These are phyloP conservation scores for Anableps anableps DNA, from an alignment of 2,797 vertebrate genomes.

Conservation along the genomic window DNA sequence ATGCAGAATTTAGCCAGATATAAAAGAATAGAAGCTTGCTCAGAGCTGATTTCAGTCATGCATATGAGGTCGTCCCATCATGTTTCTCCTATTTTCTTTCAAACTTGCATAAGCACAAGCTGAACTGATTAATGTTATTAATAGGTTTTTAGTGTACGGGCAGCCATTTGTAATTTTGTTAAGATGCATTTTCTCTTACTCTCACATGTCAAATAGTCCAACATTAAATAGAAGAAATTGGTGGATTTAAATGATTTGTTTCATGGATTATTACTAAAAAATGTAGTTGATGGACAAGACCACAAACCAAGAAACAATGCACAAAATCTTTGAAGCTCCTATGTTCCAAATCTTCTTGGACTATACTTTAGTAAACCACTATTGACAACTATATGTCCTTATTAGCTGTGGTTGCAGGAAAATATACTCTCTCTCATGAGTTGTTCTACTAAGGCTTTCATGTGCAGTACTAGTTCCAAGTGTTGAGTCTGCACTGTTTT, in stretches of 20 bases:
- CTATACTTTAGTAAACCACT: neutral
- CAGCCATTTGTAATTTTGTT: neutral
- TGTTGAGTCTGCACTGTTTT: constrained; percentile 24
- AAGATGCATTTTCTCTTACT: neutral
- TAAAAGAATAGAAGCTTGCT: neutral
- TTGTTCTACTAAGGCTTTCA: neutral
- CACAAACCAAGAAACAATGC: neutral
- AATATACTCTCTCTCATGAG: neutral
- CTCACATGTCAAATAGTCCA: neutral
- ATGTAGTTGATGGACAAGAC: neutral
- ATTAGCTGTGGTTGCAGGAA: neutral
- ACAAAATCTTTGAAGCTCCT: neutral
- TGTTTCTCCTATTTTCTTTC: neutral
- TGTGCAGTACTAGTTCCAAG: constrained; percentile 8
- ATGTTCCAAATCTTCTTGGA: neutral
- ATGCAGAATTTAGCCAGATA: neutral
- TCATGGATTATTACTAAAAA: neutral
- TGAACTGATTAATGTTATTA: neutral
- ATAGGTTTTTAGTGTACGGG: neutral
- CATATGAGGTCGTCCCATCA: neutral
- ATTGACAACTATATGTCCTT: neutral
- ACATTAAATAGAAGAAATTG: neutral
- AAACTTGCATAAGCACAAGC: neutral
- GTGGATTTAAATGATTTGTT: neutral
- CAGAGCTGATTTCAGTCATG: neutral